Base-by-base conservation (phyloP, 2,797 vertebrate species). In the Peromyscus nudipes region DNA sequence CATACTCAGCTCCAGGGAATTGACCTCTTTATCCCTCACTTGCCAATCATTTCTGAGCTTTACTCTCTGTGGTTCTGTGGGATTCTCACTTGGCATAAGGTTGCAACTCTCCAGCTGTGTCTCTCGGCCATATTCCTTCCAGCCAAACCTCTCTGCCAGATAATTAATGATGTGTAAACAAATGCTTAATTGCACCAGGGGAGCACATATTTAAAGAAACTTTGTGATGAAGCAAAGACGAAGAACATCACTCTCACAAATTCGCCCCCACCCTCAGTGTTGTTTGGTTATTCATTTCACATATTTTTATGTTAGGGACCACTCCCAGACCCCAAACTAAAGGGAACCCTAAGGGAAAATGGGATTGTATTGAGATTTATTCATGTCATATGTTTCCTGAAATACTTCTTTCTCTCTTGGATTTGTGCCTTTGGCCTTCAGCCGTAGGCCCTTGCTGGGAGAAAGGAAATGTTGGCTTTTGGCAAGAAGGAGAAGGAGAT, bases 161-260 rank as follows among this genome's bases (percentile, higher is more conserved):
- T 98, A 97, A 98, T 94, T 97, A 97, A 97, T 97, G 98, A 97
- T 94, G 92, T 96, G 94, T 96, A 98, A 98, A 98, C 96, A 98
- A 98, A 96, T 97, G 94, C 94, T 97, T 97, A 97, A 97, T 97
- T 98, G 97, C 80, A 97, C 80, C 79, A 94, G 79, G 96, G 91
- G 94, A 97, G 80, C 86, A 96, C 83, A 75, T 92, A 93, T 96
- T 97, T 97, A 96, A 93, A 97, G 97, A 96, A 92, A 95, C 94
- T 94, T 76, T 81, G 96, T 95, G 91, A 95, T 96, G 95, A 96
- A 90, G 89, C 83, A 95, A 96, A 89, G 52, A 67, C 0, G 34
- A 89, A 91, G 76, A 92, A 77, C 57, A 82, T 84, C 69, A 92
- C 19, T 93, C 92, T 95, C 80, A 62, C 46, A 94, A 92, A 92